Conservation (phyloP, 64 coral and sea anemone genomes). For the Montipora cactus region DNA sequence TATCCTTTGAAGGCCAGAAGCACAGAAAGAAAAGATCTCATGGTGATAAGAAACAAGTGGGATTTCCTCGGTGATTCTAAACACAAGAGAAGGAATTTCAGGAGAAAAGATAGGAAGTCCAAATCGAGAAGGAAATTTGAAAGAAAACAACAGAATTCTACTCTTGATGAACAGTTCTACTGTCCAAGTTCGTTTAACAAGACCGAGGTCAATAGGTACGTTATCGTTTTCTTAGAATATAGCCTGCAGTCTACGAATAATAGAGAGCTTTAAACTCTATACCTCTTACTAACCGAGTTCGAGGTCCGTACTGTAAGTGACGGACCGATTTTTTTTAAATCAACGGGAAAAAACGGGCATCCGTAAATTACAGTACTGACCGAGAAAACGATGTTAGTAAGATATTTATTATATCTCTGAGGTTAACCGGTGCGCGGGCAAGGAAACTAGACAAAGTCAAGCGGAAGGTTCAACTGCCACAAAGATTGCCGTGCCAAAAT, state of each 20-base stretch:
- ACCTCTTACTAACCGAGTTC: background rate
- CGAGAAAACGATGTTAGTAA: too few relatives aligned
- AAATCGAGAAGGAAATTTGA: slow-evolving; percentile 37
- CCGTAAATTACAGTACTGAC: too few relatives aligned
- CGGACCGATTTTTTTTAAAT: too few relatives aligned
- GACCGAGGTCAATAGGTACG: slow-evolving; percentile 58
- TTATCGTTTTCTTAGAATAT: background rate
- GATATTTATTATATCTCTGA: too few relatives aligned
- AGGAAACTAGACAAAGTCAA: too few relatives aligned
- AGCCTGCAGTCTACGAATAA: background rate
- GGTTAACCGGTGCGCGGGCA: too few relatives aligned
- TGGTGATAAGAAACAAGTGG: slow-evolving; percentile 76
- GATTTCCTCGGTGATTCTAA: slow-evolving; percentile 60
- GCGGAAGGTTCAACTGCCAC: too few relatives aligned
- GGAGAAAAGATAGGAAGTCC: slow-evolving; percentile 27
- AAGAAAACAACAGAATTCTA: slow-evolving; percentile 44
- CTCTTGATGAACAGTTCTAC: slow-evolving; percentile 21
- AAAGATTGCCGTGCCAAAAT: too few relatives aligned
- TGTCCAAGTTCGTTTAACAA: slow-evolving; percentile 74
- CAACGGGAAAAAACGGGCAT: too few relatives aligned
- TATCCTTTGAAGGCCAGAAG: background rate
- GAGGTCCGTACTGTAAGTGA: too few relatives aligned
- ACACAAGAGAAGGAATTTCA: slow-evolving; percentile 39
- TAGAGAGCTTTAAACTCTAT: background rate
- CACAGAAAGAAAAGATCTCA: slow-evolving; percentile 54